Evolutionary conservation across 2,113 vertebrate genomes (phyloP), one percentile per base, ranked within the genome.

Genomic region (Sinocyclocheilus rhinocerous): DNA sequence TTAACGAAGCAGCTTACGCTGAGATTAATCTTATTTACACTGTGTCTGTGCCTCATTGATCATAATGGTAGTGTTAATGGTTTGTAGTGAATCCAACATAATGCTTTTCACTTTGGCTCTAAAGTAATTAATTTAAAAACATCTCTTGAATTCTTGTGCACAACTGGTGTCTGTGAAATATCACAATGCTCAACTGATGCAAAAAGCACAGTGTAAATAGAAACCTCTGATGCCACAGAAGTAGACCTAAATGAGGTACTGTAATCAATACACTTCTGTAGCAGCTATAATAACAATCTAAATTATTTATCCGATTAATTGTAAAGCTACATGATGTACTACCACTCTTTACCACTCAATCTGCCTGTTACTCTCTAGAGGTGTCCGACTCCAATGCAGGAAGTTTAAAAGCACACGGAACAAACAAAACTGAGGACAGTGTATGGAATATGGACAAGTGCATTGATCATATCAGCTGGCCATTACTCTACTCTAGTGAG

Each of bases 361-460:
- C 24, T 6, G 1, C 18, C 77, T 18, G 24, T 22, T 42, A 48
- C 42, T 70, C 22, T 70, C 33, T 0, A 76, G 75, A 48, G 50
- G 33, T 39, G 67, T 26, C 20, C 48, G 20, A 65, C 76, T 26
- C 33, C 20, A 76, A 39, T 69, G 42, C 16, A 6, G 8, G 1
- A 42, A 48, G 29, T 83, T 63, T 22, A 83, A 57, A 83, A 73
- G 81, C 20, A 83, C 50, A 80, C 52, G n/a, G 55, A 73, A 85
- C 48, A 59, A 76, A 42, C 42, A 50, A 20, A 76, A 36, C 45
- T 48, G 16, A 76, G 45, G 76, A 59, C 8, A 22, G 75, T 33
- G 55, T 48, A 65, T 50, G 42, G 55, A 76, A n/a, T 6, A 63
- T n/a, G 11, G 39, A 7, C 42, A 29, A 15, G 36, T 70, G 18